Base-by-base conservation (phyloP, 2,888 invertebrate species). In the Rhogogaster chlorosoma region DNA sequence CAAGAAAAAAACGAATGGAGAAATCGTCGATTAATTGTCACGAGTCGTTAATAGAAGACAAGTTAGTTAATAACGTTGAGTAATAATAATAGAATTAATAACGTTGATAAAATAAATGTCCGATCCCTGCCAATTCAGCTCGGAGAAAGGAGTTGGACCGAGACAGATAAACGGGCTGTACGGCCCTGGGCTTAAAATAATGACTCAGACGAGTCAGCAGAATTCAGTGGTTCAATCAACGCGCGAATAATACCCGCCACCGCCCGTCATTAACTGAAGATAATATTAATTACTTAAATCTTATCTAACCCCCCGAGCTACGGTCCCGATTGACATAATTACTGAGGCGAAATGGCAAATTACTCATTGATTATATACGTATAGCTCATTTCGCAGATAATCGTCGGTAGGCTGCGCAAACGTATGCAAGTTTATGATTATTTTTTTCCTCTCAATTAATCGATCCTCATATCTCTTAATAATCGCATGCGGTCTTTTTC, bases 131-230 rank as follows among this genome's bases (percentile, higher is more conserved):
- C 80, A 80, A 80, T 80, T 80, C 61, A 61, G 61, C 38, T 6
- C 38, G 26, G 80, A 80, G 80, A 80, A 80, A 80, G 80, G 80
- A 80, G 80, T 80, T 80, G 80, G 61, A 80, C 61, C 80, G 80
- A 80, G 80, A 61, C 80, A 80, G 61, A 80, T 80, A 80, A 80
- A 80, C 80, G 61, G 80, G 57, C 80, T 83, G 29, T 85, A 84
- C 89, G 87, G 87, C 87, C 86, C 87, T 87, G 88, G 83, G 87
- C 86, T 89, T 89, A 77, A 70, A 84, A 84, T 84, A 84, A 84
- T 84, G 84, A 84, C 88, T 85, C 84, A 86, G 89, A 89, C 87
- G 90, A 90, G 90, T 90, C 91, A 89, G 89, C 90, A 87, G 87
- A 90, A 89, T 91, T 89, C 86, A 67, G 85, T 67, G 85, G 84